Evolutionary conservation across 1,140 invertebrate species (phyloP), one percentile per base, ranked within the genome.

Genomic region (Ceratina australensis): DNA sequence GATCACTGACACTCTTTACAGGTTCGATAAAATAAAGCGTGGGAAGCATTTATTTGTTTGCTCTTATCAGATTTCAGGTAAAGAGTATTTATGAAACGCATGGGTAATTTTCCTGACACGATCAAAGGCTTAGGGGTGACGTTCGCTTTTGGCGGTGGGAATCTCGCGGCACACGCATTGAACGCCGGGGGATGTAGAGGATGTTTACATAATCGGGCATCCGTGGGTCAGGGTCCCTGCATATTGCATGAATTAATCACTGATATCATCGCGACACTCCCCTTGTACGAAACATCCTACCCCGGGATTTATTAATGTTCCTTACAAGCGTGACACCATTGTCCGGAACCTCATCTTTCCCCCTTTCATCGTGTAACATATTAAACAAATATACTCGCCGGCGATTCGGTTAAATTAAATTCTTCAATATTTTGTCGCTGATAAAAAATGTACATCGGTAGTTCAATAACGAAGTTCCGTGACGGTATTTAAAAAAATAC

Each of bases 71-170:
- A n/a, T n/a, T n/a, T n/a, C n/a, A n/a, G n/a, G n/a, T n/a, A 7
- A 16, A 22, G 24, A 47, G 26, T n/a, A 24, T 22, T 54, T 33
- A 54, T 18, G 60, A 7, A 24, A n/a, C 49, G 7, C n/a, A 42
- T 60, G n/a, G 4, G 10, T 42, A 57, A 69, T 42, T 57, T 52
- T 68, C 18, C 16, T 13, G 3, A 20, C 61, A 16, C 3, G 54
- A 75, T 75, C 64, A 75, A 75, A 68, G 64, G 73, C 64, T 75
- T 68, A 75, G 24, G 52, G 3, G 15, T 10, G 57, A 57, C 72
- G 59, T 67, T 67, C 26, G 63, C 64, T 24, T 67, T 49, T 42
- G 8, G 22, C 18, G 26, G 16, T 65, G 68, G 68, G 73, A 60
- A 64, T 56, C 26, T 49, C 18, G 5, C 33, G 54, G 33, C 64